Evolutionary conservation across 2,797 vertebrate genomes (phyloP).

Genomic region (Miichthys miiuy): DNA sequence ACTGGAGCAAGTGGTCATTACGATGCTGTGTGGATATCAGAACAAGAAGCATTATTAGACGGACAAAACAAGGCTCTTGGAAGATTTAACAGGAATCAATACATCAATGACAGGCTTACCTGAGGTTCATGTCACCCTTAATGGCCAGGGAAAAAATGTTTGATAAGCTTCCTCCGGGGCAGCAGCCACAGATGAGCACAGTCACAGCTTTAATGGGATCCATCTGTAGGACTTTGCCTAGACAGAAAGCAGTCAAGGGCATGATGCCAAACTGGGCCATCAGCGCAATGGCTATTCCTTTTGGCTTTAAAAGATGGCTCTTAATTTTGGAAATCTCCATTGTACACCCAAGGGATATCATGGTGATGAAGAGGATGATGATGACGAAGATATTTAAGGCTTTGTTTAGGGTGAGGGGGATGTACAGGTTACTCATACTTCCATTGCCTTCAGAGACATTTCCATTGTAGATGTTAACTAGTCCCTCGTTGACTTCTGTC

Average conservation of each 20-base stretch:
- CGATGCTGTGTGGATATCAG: constrained; percentile 80
- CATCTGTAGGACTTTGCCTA: constrained; percentile 85
- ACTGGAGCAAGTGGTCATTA: constrained; percentile 90
- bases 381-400: constrained; percentile 74
- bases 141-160: constrained; percentile 87
- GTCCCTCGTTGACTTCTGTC: constrained; percentile 45
- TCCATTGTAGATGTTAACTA: constrained; percentile 5
- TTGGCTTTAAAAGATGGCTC: constrained; percentile 85
- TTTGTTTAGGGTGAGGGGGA: constrained; percentile 65
- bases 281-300: constrained; percentile 84
- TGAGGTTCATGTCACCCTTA: constrained; percentile 92
- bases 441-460: constrained; percentile 59
- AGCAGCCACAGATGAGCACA: constrained; percentile 90
- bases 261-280: constrained; percentile 90
- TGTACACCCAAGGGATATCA: constrained; percentile 88
- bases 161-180: constrained; percentile 88
- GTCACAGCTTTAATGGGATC: constrained; percentile 82
- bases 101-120: constrained; percentile 76
- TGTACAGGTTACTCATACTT: constrained; percentile 40
- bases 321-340: constrained; percentile 90
- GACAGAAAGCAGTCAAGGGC: constrained; percentile 87
- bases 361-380: constrained; percentile 79
- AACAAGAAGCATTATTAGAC: constrained; percentile 13
- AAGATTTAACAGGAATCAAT: background rate
- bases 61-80: background rate